Base-by-base conservation (phyloP, 1,140 invertebrate genomes). In the Macrobrachium nipponense region DNA sequence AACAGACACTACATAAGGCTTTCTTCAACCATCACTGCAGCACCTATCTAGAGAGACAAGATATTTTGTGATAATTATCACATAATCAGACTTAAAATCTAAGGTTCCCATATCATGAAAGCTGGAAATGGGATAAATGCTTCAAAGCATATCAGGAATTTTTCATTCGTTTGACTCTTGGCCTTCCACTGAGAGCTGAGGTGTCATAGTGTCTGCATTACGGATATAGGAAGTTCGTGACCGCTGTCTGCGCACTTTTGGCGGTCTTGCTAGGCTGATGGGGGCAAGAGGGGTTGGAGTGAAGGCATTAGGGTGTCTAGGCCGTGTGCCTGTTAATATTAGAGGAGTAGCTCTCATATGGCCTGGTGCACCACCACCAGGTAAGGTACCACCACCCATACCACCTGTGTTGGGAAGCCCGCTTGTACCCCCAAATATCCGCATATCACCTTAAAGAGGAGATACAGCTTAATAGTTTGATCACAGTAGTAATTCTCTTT, bases 401-500 rank as follows among this genome's bases (percentile, higher is more conserved):
- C 84, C 84, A 86, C 84, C 84, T 86, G 84, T 79, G 70, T 80
- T 86, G 84, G 84, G 84, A 86, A 86, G 76, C 84, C 84, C 84
- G 59, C 84, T 86, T 86, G 84, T 72, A 59, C 84, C 84, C 77
- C 84, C 84, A 86, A 86, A 86, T 86, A 86, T 80, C 84, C 84
- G 84, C 84, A 86, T 86, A 86, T 86, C 84, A 86, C 84, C 84
- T 86, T 86, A 73, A 79, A 86, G 77, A 78, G 77, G 84, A 86
- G 84, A 79, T 70, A 86, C 62, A 80, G 84, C 70, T 86, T 86
- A 51, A 51, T 51, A 51, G 7, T 51, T 51, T 51, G 7, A 51
- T 7, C 51, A 51, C 12, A 51, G 12, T 10, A 51, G 12, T 10
- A 51, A 51, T 51, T 51, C 7, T 51, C 51, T 51, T 12, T 51